Evolutionary conservation across 2,797 vertebrate species (phyloP), one percentile per base, ranked within the genome.

Genomic region (Chiroxiphia lanceolata): DNA sequence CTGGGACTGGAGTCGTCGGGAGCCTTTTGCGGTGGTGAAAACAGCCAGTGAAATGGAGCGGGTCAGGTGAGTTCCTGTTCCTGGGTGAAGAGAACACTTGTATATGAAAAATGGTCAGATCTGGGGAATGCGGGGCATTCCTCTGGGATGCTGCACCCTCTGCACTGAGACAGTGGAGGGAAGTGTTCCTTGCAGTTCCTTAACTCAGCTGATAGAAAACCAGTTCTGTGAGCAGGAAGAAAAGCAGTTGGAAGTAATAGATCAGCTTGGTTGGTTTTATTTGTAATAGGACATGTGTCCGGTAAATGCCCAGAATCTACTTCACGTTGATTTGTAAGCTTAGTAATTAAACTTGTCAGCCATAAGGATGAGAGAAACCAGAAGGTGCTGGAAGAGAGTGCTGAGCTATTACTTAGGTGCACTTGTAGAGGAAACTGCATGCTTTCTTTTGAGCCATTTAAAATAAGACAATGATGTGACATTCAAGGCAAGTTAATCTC

Each of bases 1-100:
- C 96, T 99, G 99, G 99, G 99, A 99, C 97, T 99, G 99, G 99
- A 99, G 99, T 96, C 98, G 99, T 8, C 98, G 99, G 4, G 99
- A 99, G 72, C 99, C 99, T 17, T 99, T 99, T 78, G 99, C 99
- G 7, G 99, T 99, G 85, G 99, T 99, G 90, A 99, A 99, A 97
- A 99, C 99, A 0, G 99, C 98, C 75, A 99, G 99, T 8, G 99
- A 99, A 94, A 99, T 99, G 18, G 99, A 99, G 90, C 96, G 99
- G 92, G 99, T 99, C 90, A 98, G 99, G 99, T 99, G 94, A 98
- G 98, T 95, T 81, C 36, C n/a, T 26, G 21, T 36, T 51, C 48
- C 38, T 18, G 13, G 8, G 34, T 31, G 31, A 50, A 44, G 22
- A 76, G 60, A 65, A 26, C 10, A 7, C 15, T 56, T 51, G 0